Evolutionary conservation across 2,113 vertebrate genomes (phyloP).

Genomic region (Onychostoma macrolepis): DNA sequence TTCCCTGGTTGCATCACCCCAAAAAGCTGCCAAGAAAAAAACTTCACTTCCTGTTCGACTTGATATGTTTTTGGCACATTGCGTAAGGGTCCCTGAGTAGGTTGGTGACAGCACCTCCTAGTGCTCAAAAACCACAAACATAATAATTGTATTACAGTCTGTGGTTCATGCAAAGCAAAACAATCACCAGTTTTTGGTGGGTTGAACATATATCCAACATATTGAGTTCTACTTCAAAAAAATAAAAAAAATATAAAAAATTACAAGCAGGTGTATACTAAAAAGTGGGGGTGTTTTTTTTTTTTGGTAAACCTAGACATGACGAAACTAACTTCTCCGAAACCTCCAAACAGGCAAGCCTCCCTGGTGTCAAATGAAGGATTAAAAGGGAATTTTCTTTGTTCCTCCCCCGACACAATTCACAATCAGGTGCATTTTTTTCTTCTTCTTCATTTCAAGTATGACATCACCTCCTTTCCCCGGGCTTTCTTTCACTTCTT

Average conservation of each 20-base stretch:
- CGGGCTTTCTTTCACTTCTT: constrained; percentile 55
- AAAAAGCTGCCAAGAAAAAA: background rate
- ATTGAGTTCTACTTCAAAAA: background rate
- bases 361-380: constrained; percentile 14
- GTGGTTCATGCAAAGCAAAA: background rate
- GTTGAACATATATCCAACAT: background rate
- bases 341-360: background rate
- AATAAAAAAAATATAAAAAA: background rate
- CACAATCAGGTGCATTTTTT: background rate
- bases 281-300: background rate
- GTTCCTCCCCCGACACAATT: background rate
- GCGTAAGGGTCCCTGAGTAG: background rate
- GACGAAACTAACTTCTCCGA: background rate
- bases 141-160: background rate
- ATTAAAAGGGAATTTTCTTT: background rate
- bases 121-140: background rate
- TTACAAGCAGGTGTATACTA: background rate
- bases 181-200: background rate
- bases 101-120: background rate
- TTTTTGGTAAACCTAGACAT: constrained; percentile 5
- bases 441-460: constrained; percentile 39
- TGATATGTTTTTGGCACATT: background rate
- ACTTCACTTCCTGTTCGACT: background rate
- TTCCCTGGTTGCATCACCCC: background rate
- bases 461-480: constrained; percentile 66